phyloP scores from a whole-genome alignment of 2,888 invertebrate species.

The Ophion costatus region DNA sequence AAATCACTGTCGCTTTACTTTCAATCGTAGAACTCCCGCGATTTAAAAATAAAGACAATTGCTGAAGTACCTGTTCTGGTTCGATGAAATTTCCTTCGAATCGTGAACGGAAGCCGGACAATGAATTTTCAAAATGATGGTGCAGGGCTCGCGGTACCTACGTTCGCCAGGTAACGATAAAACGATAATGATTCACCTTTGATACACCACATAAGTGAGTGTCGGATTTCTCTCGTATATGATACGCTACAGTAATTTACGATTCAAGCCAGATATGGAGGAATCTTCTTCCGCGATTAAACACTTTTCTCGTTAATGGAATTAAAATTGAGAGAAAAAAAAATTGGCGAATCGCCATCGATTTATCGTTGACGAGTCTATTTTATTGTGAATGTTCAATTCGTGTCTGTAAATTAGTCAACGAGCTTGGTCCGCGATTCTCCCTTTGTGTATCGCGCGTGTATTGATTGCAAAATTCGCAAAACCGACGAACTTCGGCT shows the following conservation, averaged over 20 bases:
- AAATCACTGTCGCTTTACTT: not conserved
- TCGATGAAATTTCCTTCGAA: not conserved
- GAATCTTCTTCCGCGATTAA: not conserved
- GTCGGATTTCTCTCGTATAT: conserved; percentile 37
- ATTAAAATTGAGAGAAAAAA: conserved; percentile 31
- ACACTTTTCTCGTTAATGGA: not conserved
- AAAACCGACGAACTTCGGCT: conserved; percentile 16
- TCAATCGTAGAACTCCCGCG: not conserved
- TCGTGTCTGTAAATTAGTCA: conserved; percentile 64
- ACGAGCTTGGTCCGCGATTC: conserved; percentile 64
- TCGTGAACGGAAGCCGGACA: not conserved
- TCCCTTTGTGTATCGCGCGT: not conserved
- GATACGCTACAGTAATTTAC: conserved; percentile 1
- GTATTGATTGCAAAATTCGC: conserved; percentile 24
- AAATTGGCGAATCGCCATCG: conserved; percentile 54
- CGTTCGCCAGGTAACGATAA: conserved; percentile 59
- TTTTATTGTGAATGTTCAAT: conserved; percentile 58
- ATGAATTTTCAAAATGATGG: conserved; percentile 41
- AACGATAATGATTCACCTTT: conserved; percentile 64
- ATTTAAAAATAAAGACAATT: not conserved
- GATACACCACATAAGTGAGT: conserved; percentile 12
- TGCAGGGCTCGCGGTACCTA: conserved; percentile 59
- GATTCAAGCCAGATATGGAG: not conserved
- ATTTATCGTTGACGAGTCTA: conserved; percentile 45
- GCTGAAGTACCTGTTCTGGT: not conserved